phyloP scores from a whole-genome alignment of 2,888 invertebrate species.

The Andrena haemorrhoa region DNA sequence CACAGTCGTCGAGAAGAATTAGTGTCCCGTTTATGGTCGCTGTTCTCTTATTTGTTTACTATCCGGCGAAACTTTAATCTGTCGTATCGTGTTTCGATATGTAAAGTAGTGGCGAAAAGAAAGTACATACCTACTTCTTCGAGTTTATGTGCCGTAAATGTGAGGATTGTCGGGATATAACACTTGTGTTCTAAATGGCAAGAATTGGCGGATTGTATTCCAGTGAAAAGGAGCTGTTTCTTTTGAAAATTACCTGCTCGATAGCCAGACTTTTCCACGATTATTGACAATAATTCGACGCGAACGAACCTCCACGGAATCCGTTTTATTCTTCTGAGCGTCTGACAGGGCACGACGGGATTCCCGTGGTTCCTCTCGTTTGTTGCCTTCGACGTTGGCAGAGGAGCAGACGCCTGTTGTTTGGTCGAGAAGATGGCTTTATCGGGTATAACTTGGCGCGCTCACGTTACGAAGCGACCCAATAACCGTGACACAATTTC shows the following conservation, averaged over 20 bases:
- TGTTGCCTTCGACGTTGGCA: neutral
- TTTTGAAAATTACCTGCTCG: neutral
- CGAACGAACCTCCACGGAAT: constrained; percentile 19
- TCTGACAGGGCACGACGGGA: constrained; percentile 18
- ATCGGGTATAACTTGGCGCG: constrained; percentile 26
- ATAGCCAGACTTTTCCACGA: neutral
- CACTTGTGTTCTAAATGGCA: no score
- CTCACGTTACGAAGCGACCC: constrained; percentile 41
- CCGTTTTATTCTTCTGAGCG: constrained; percentile 18
- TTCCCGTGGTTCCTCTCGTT: neutral
- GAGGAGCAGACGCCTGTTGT: constrained; percentile 19
- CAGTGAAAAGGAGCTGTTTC: no score
- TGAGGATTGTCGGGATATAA: no score
- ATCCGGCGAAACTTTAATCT: no score
- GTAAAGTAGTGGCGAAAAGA: no score
- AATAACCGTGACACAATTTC: constrained; percentile 64
- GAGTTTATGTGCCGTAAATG: no score
- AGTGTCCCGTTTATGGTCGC: neutral
- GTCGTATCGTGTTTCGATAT: no score
- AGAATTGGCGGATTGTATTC: no score
- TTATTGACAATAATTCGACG: constrained; percentile 36
- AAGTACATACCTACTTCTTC: no score
- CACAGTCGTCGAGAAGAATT: neutral
- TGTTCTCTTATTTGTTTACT: no score
- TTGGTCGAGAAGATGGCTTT: neutral